phyloP scores from a whole-genome alignment of 2,888 invertebrate species.

The Hyppa rectilinea region DNA sequence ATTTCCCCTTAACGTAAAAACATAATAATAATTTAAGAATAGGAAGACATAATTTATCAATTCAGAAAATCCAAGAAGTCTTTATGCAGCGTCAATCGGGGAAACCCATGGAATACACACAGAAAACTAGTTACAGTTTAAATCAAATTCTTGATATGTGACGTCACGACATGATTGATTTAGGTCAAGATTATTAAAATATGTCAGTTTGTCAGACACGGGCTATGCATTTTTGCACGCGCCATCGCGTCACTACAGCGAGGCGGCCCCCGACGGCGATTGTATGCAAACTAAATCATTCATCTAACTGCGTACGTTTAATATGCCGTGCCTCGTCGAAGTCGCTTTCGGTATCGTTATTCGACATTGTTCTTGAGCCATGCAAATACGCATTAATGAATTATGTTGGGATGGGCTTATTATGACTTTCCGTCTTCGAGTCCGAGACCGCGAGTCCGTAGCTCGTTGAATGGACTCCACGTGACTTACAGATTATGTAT shows the following conservation, averaged over 20 bases:
- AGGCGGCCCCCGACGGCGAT: conserved; percentile 71
- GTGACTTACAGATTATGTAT: conserved; percentile 45
- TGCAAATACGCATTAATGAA: conserved; percentile 51
- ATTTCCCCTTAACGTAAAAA: conserved; percentile 9
- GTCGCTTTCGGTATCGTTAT: conserved; percentile 71
- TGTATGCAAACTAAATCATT: conserved; percentile 83
- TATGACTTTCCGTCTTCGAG: conserved; percentile 34
- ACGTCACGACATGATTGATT: conserved; percentile 43
- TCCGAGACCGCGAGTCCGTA: conserved; percentile 26
- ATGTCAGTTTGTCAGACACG: conserved; percentile 56
- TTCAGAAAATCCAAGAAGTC: conserved; percentile 21
- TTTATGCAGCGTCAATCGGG: neutral
- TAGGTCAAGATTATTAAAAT: conserved; percentile 71
- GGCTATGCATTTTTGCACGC: conserved; percentile 83
- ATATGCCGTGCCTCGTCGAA: conserved; percentile 67
- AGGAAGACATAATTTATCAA: neutral
- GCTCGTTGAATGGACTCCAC: conserved; percentile 26
- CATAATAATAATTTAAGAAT: neutral
- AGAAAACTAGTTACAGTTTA: conserved; percentile 28
- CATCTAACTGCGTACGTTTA: conserved; percentile 71
- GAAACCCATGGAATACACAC: conserved; percentile 28
- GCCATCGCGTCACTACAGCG: conserved; percentile 68
- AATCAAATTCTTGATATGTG: conserved; percentile 28
- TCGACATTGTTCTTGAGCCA: conserved; percentile 61
- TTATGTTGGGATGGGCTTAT: conserved; percentile 46